Conservation (phyloP, 2,797 vertebrate genomes). For the Numenius phaeopus region DNA sequence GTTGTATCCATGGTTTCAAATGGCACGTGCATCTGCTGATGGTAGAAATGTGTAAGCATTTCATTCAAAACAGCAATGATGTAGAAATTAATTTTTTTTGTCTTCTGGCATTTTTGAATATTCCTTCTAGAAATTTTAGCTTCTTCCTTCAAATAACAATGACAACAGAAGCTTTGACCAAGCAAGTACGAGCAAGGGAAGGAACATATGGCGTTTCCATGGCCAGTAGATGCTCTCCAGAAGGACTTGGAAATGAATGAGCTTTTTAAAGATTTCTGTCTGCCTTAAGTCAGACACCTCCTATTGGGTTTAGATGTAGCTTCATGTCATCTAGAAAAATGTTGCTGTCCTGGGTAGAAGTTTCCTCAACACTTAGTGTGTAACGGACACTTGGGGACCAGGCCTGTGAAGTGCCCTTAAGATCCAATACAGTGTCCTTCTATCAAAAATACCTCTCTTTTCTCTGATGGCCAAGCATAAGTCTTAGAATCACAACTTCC, state of each 20-base stretch:
- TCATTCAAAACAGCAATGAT: neutral
- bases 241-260: neutral
- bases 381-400: neutral
- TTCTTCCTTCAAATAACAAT: neutral
- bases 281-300: neutral
- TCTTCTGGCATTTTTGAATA: neutral
- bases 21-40: accelerated
- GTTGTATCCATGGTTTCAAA: neutral
- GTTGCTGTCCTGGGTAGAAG: neutral
- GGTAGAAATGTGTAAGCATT: neutral
- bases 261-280: neutral
- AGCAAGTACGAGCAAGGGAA: neutral
- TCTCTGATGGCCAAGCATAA: neutral
- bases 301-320: neutral
- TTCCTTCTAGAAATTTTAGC: neutral
- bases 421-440: too few species aligned
- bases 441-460: neutral
- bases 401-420: neutral
- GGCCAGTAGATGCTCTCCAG: neutral
- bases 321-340: neutral
- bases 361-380: neutral
- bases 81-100: too few species aligned
- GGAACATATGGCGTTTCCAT: neutral
- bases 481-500: neutral
- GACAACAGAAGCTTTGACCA: neutral